Evolutionary conservation across 2,797 vertebrate species (phyloP), one percentile per base, ranked within the genome.

Genomic region (Acrossocheilus wenchowensis): DNA sequence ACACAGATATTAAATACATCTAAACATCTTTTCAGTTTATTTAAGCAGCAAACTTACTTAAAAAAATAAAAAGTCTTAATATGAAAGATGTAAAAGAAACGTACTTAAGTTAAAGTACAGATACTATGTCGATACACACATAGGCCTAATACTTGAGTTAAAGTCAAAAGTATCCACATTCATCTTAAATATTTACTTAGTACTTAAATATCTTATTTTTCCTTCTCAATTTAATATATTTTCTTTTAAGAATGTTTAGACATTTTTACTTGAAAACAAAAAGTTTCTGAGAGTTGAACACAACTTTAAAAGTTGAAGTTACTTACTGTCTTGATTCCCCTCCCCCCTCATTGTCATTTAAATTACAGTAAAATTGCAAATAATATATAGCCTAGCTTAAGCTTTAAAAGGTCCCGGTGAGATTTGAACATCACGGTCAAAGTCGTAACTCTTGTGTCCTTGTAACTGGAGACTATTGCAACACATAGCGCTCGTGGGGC

Each of bases 391-490:
- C 45, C 52, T 52, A 9, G 12, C 45, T 69, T 52, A 9, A 10
- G 12, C 64, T 36, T 81, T 21, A 39, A 50, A n/a, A 0, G 4
- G 8, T 45, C 6, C 26, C 71, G 5, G 17, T 73, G 34, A 74
- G 54, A 41, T 73, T 60, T 50, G 5, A 73, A 73, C 43, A 74
- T 74, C 15, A 74, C 39, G 57, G 43, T 81, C 78, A 85, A 80
- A 73, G 54, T 72, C 41, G 17, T 23, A 54, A 74, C 57, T 81
- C 10, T 23, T 0, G 4, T 81, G 85, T 52, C 78, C 78, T 81
- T 81, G 85, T 50, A 81, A 81, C 43, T 19, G 17, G 84, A 86
- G 23, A 73, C 41, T 72, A 14, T 78, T 74, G 7, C 84, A 5
- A 1, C 52, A 78, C 74, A 71, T 4, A 5, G 3, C 39, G 23